phyloP scores from a whole-genome alignment of 2,797 vertebrate genomes.

The Pachyuromys duprasi region DNA sequence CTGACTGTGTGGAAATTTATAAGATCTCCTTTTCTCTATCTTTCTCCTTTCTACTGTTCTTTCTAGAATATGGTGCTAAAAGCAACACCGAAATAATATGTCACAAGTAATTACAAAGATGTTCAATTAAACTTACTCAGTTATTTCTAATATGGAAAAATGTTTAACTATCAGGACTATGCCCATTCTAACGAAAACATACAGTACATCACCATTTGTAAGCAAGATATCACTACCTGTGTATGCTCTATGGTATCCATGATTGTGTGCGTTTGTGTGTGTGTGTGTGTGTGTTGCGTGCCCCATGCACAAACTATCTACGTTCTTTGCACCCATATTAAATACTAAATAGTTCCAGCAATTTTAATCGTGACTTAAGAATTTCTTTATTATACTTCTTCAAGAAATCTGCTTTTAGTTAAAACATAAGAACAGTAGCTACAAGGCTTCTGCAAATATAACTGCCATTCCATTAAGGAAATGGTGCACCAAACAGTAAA shows the following conservation, averaged over 20 bases:
- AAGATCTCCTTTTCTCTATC: conserved; percentile 65
- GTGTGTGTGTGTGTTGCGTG: too few relatives aligned
- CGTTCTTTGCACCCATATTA: conserved; percentile 62
- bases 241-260: conserved; percentile 51
- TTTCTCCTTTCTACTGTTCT: not conserved
- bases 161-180: conserved; percentile 77
- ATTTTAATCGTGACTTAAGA: conserved; percentile 82
- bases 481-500: conserved; percentile 92
- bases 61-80: conserved; percentile 55
- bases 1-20: conserved; percentile 78
- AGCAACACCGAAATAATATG: conserved; percentile 63
- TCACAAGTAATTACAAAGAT: conserved; percentile 68
- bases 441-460: conserved; percentile 91
- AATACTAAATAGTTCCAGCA: conserved; percentile 79
- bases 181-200: conserved; percentile 60
- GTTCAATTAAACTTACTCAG: conserved; percentile 56
- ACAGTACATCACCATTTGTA: conserved; percentile 66
- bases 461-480: conserved; percentile 92
- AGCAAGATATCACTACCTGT: conserved; percentile 59
- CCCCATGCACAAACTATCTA: not conserved
- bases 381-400: conserved; percentile 86
- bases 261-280: not conserved
- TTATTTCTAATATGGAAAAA: conserved; percentile 66
- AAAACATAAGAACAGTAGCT: conserved; percentile 91
- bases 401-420: conserved; percentile 91